Percentiles rank a stretch among this genome's conserved stretches.
Conservation (phyloP, 2,888 invertebrate genomes). For the Lasioglossum leucozonium region DNA sequence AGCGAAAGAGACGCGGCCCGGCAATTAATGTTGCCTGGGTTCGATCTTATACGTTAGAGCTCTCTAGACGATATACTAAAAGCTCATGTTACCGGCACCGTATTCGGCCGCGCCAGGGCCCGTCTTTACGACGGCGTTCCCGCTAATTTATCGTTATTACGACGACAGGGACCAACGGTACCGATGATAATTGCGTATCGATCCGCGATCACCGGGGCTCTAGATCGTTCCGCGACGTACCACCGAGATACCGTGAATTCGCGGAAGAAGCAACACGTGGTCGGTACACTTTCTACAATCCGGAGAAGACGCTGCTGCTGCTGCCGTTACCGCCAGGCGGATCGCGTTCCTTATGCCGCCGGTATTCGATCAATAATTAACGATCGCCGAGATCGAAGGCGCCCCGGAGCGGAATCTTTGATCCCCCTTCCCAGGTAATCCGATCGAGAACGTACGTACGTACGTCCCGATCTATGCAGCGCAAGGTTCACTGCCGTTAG, state of each 20-base stretch:
- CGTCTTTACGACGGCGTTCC: constrained; percentile 17
- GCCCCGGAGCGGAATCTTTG: constrained; percentile 63
- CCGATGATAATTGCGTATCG: constrained; percentile 48
- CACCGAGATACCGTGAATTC: neutral
- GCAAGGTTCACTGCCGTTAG: constrained; percentile 50
- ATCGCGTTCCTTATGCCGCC: constrained; percentile 36
- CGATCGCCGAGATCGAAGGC: constrained; percentile 55
- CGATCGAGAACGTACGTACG: constrained; percentile 48
- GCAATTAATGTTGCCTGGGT: constrained; percentile 60
- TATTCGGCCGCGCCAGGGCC: constrained; percentile 1
- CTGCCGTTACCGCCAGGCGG: neutral
- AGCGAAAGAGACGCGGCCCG: neutral
- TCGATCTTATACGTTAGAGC: constrained; percentile 56
- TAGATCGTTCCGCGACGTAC: constrained; percentile 2
- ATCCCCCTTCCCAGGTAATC: constrained; percentile 55
- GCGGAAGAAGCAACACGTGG: constrained; percentile 34
- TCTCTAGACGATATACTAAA: constrained; percentile 48
- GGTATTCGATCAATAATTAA: constrained; percentile 67
- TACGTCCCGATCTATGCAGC: constrained; percentile 47
- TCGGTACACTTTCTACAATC: constrained; percentile 54
- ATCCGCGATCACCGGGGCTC: constrained; percentile 35
- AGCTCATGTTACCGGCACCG: constrained; percentile 52
- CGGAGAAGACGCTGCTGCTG: constrained; percentile 29
- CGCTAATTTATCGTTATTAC: constrained; percentile 48
- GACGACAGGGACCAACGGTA: constrained; percentile 19